phyloP scores from a whole-genome alignment of 2,888 invertebrate genomes.

The Cephus pulcher region DNA sequence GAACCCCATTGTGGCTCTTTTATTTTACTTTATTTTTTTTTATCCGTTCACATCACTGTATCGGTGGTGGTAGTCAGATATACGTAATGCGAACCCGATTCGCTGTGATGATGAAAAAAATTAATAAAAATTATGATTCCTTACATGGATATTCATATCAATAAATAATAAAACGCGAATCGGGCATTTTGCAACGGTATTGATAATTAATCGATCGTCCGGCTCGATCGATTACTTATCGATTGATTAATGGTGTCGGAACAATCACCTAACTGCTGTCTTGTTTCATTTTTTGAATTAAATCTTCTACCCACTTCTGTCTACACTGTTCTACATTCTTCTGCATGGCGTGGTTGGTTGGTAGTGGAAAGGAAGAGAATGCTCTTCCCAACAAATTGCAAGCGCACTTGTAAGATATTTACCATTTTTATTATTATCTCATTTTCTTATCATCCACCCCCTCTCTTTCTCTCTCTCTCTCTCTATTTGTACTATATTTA shows the following conservation, averaged over 20 bases:
- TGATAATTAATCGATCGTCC: slow-evolving; percentile 34
- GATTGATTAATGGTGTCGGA: slow-evolving; percentile 53
- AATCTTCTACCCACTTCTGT: slow-evolving; percentile 66
- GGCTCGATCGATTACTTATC: slow-evolving; percentile 29
- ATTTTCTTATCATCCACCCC: slow-evolving; percentile 5
- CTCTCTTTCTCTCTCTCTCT: neutral
- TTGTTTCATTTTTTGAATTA: slow-evolving; percentile 66
- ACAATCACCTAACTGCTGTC: slow-evolving; percentile 64
- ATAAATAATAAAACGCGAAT: slow-evolving; percentile 34
- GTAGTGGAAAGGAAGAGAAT: slow-evolving; percentile 77
- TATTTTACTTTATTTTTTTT: neutral
- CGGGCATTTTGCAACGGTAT: slow-evolving; percentile 41
- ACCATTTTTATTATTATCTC: slow-evolving; percentile 60
- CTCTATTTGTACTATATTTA: neutral
- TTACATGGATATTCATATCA: slow-evolving; percentile 12
- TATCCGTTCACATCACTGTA: neutral
- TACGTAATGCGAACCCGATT: slow-evolving; percentile 49
- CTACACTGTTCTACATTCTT: slow-evolving; percentile 69
- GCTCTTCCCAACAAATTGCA: slow-evolving; percentile 76
- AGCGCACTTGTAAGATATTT: slow-evolving; percentile 75
- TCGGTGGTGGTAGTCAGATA: slow-evolving; percentile 50
- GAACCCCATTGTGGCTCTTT: neutral
- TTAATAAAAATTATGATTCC: neutral
- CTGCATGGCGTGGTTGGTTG: slow-evolving; percentile 72
- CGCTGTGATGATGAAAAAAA: slow-evolving; percentile 36